These are phyloP conservation scores for Sinohyriopsis cumingii DNA, from an alignment of 2,888 invertebrate species.

Conservation along the genomic window DNA sequence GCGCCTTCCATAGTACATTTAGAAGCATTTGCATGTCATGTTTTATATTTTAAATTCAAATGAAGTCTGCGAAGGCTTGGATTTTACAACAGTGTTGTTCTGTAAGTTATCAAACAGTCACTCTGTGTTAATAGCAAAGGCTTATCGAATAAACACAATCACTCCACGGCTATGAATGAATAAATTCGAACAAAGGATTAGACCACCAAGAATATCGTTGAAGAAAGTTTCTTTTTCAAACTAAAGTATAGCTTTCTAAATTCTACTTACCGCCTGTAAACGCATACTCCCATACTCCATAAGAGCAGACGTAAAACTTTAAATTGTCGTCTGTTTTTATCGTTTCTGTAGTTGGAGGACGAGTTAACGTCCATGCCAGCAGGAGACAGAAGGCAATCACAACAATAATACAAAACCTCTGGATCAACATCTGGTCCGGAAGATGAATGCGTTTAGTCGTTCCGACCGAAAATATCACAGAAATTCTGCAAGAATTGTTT, in stretches of 20 bases:
- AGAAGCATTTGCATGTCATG: too few relatives aligned
- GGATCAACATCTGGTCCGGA: slow-evolving; percentile 91
- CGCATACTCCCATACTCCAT: slow-evolving; percentile 96
- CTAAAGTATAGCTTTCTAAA: background rate
- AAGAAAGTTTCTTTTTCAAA: too few relatives aligned
- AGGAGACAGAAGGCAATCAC: slow-evolving; percentile 90
- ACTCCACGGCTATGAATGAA: too few relatives aligned
- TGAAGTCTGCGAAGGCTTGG: too few relatives aligned
- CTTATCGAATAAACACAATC: too few relatives aligned
- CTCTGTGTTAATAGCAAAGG: too few relatives aligned
- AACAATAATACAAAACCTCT: slow-evolving; percentile 94
- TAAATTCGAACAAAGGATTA: too few relatives aligned
- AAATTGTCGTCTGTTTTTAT: slow-evolving; percentile 75
- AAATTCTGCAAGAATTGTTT: slow-evolving; percentile 79
- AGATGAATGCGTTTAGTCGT: slow-evolving; percentile 93
- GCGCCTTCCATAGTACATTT: too few relatives aligned
- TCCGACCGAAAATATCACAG: slow-evolving; percentile 92
- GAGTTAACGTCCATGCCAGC: slow-evolving; percentile 86
- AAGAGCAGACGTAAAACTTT: slow-evolving; percentile 90
- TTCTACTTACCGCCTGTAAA: slow-evolving; percentile 83
- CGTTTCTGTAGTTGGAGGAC: slow-evolving; percentile 38
- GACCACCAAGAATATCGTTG: too few relatives aligned
- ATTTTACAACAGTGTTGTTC: too few relatives aligned
- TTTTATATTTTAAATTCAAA: too few relatives aligned
- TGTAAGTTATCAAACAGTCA: too few relatives aligned